A percentile compares a stretch with the other conserved stretches of the same genome.
Conservation (phyloP, 2,888 invertebrate species). For the Scaeva pyrastri region DNA sequence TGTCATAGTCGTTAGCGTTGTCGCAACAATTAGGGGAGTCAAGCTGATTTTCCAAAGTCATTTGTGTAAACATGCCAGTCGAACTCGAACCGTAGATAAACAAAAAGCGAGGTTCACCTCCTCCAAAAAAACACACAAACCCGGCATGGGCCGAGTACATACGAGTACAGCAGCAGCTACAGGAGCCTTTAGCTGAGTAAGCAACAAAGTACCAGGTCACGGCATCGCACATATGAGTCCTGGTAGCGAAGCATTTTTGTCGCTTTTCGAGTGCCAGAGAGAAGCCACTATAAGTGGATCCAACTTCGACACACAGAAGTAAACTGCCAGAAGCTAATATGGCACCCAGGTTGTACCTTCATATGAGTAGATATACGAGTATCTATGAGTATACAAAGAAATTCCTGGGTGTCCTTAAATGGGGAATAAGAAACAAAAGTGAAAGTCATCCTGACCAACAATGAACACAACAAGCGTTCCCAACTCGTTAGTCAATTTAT, state of each 20-base stretch:
- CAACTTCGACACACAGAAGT: conserved; percentile 28
- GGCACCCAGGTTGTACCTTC: too few relatives aligned
- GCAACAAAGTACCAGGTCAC: too few relatives aligned
- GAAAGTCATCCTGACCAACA: conserved; percentile 65
- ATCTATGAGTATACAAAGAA: neutral
- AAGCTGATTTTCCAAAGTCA: conserved; percentile 74
- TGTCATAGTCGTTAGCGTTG: too few relatives aligned
- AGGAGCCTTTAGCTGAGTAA: conserved; percentile 35
- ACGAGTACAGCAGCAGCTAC: conserved; percentile 7
- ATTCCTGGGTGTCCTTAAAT: conserved; percentile 11
- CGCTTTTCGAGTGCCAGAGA: conserved; percentile 41
- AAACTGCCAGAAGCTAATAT: conserved; percentile 4
- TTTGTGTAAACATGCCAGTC: conserved; percentile 65
- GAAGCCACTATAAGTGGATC: conserved; percentile 64
- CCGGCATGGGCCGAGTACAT: neutral
- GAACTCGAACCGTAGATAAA: conserved; percentile 26
- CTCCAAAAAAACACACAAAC: neutral
- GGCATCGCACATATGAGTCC: neutral
- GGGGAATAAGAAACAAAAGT: conserved; percentile 47
- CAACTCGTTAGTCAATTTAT: conserved; percentile 44
- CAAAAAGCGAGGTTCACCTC: conserved; percentile 40
- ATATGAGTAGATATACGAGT: neutral
- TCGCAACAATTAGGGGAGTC: conserved; percentile 71
- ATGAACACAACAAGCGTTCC: neutral
- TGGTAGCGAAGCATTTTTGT: neutral